Base-by-base conservation (phyloP, 1,140 invertebrate genomes). In the Archivesica marissinica region DNA sequence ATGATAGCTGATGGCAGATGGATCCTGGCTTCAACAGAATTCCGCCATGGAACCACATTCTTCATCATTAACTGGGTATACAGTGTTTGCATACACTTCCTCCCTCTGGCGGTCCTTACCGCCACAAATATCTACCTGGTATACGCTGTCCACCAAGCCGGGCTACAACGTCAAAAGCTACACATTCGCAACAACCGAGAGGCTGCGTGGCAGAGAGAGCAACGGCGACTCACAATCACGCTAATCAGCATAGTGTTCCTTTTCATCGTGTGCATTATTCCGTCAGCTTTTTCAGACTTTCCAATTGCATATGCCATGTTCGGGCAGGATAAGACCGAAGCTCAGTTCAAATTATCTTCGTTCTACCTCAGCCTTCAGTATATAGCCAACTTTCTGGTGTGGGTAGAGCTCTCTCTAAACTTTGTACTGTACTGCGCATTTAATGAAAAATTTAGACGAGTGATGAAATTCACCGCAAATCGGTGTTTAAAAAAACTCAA, bases 361-460 rank as follows among this genome's bases (percentile, higher is more conserved):
- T 81, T 86, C 52, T 92, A 92, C 79, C 59, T 41, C 1, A 88
- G 78, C 30, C 79, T 89, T 17, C 84, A 88, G 35, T 87, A 85
- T 25, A 64, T 89, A 4, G 86, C 90, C 23, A 92, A 92, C 66
- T 54, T 91, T 9, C 82, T 92, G 13, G 88, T 92, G 13, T 89
- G 88, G 85, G 86, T 89, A 61, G 90, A 92, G 44, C 88, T 91
- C 3, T 92, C 91, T n/a, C 84, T 92, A 2, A 92, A 92, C 81
- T 92, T 92, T 82, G 89, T 92, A 0, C 86, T 92, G 3, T 92
- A 92, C 78, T 92, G 90, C 75, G 88, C 90, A 30, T 92, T 92
- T 74, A 92, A 92, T 82, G 80, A 89, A 47, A 92, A 92, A 79
- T 92, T 92, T 77, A 84, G 89, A 15, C 70, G 87, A 13, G 87